Base-by-base conservation (phyloP, 2,888 invertebrate genomes). In the Marronus borbonicus region DNA sequence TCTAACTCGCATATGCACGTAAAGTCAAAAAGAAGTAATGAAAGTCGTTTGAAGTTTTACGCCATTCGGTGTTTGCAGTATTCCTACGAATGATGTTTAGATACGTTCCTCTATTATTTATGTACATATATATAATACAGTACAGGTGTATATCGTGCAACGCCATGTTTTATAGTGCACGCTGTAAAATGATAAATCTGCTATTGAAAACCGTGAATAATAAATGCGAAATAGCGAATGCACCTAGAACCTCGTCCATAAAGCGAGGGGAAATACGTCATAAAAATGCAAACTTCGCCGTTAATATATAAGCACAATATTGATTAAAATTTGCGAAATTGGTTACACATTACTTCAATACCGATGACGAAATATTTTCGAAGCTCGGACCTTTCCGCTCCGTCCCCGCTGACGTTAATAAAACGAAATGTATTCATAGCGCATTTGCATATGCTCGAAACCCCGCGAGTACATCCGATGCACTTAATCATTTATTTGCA, bases 401-500 rank as follows among this genome's bases (percentile, higher is more conserved):
- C 8, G 17, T 55, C 7, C 44, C 17, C 55, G 17, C 17, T 10
- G 8, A 0, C 20, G 55, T n/a, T 55, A 74, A 62, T 74, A 74
- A 58, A 74, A 60, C 44, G 49, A 39, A 8, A 49, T 58, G 20
- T 68, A 60, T 74, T 17, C 72, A 74, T 49, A 8, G 62, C 12
- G 60, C 14, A 62, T 74, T 74, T 60, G 72, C 58, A 62, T 74
- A 60, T 60, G 24, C 60, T 36, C 58, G 39, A 74, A 74, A 74
- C 62, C 55, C 24, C 17, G 60, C 24, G 44, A 44, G 20, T 60
- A 39, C 60, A 74, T 44, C 72, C 60, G 58, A 24, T 44, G 72
- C 39, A 49, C 58, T 74, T 74, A 60, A 62, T 60, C 39, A 60
- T 74, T 44, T 74, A 74, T 74, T 74, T 74, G 72, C 72, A 74